Percentiles rank a stretch among this genome's conserved stretches.
These are phyloP conservation scores for Gryllus longicercus DNA, from an alignment of 2,888 invertebrate genomes.

Conservation along the genomic window DNA sequence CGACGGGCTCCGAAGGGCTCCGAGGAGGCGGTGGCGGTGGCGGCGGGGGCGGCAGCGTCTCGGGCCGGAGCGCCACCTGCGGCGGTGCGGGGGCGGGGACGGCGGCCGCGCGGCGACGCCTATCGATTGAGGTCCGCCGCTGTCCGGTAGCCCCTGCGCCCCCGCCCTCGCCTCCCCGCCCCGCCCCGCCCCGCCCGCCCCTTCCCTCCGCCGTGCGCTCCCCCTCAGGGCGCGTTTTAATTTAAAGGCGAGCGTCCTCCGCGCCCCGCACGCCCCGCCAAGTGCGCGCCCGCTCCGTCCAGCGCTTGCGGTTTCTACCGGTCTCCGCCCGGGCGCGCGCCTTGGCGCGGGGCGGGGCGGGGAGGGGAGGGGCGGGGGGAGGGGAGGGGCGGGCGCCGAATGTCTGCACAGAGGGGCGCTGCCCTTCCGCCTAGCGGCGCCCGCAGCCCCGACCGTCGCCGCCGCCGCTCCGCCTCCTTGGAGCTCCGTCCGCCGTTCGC, in stretches of 20 bases:
- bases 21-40: too few species aligned
- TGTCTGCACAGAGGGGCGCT: too few species aligned
- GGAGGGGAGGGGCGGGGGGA: not conserved
- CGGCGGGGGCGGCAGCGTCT: too few species aligned
- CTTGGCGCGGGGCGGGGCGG: not conserved
- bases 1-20: too few species aligned
- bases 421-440: too few species aligned
- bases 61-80: not conserved
- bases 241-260: slow-evolving; percentile 8
- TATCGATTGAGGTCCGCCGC: slow-evolving; percentile 17
- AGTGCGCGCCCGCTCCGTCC: slow-evolving; percentile 3
- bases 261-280: not conserved
- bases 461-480: too few species aligned
- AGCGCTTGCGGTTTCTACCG: not conserved
- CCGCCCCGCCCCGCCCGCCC: not conserved
- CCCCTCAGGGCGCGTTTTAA: slow-evolving; percentile 1
- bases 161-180: not conserved
- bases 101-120: not conserved
- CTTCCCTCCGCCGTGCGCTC: not conserved
- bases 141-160: not conserved
- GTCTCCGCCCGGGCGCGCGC: not conserved
- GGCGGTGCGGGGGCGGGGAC: not conserved
- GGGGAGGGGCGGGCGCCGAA: too few species aligned
- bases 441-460: too few species aligned
- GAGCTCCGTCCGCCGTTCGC: too few species aligned